These are phyloP conservation scores for Poeciliopsis turneri DNA, from an alignment of 2,797 vertebrate genomes.

Conservation along the genomic window DNA sequence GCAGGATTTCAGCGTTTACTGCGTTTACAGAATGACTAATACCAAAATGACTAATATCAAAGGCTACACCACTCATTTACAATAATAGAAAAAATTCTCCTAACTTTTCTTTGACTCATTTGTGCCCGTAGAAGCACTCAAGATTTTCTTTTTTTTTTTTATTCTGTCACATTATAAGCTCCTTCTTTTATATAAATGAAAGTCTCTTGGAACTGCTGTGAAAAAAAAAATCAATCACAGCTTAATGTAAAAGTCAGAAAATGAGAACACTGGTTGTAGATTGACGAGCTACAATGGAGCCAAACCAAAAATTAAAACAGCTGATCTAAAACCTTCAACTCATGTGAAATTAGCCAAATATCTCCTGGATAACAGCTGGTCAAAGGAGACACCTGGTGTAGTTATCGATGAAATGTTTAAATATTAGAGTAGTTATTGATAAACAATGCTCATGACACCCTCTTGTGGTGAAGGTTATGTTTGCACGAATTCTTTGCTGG, in stretches of 20 bases:
- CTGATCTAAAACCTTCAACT: background rate
- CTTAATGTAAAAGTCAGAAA: slow-evolving; percentile 21
- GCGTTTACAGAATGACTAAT: slow-evolving; percentile 11
- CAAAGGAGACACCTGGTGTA: background rate
- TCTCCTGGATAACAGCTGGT: background rate
- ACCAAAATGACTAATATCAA: slow-evolving; percentile 22
- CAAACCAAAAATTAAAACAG: background rate
- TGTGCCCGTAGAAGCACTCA: slow-evolving; percentile 1
- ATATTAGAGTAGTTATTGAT: too few species aligned
- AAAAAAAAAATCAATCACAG: background rate
- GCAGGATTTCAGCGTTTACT: slow-evolving; percentile 15
- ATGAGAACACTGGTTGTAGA: background rate
- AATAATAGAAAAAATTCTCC: slow-evolving; percentile 1
- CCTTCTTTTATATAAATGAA: background rate
- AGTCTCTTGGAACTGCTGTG: background rate
- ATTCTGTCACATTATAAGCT: background rate
- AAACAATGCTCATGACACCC: too few species aligned
- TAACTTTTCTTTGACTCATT: slow-evolving; percentile 11
- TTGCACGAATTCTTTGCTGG: too few species aligned
- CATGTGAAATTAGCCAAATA: background rate
- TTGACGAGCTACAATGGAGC: background rate
- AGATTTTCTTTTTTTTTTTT: background rate
- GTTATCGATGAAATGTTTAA: too few species aligned
- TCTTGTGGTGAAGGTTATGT: too few species aligned
- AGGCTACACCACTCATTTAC: slow-evolving; percentile 10